Percentiles rank a stretch among this genome's conserved stretches.
phyloP scores from a whole-genome alignment of 1,140 invertebrate genomes.

The Maconellicoccus hirsutus region DNA sequence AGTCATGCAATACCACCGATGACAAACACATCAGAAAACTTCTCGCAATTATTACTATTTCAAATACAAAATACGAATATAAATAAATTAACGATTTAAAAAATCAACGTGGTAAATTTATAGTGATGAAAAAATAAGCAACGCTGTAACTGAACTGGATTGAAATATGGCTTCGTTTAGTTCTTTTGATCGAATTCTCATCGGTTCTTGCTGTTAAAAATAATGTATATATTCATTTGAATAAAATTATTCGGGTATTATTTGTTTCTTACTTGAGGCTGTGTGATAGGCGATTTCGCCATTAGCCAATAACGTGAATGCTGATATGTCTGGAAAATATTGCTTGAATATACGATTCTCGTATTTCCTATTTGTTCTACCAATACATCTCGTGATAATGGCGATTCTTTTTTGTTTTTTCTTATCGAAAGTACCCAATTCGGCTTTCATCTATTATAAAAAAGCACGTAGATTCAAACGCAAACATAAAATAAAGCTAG shows the following conservation, averaged over 20 bases:
- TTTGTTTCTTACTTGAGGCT: neutral
- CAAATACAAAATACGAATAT: too few relatives aligned
- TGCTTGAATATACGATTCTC: neutral
- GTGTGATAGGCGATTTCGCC: neutral
- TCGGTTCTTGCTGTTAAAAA: neutral
- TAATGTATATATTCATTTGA: neutral
- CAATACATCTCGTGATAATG: neutral
- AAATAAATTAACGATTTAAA: neutral
- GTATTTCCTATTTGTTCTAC: neutral
- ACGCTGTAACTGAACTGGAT: neutral
- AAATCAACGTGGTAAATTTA: neutral
- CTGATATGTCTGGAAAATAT: neutral
- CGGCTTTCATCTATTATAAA: neutral
- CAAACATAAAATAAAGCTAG: too few relatives aligned
- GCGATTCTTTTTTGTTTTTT: neutral
- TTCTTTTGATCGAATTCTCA: neutral
- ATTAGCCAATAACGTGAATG: neutral
- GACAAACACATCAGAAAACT: too few relatives aligned
- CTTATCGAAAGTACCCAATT: neutral
- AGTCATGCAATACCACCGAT: too few relatives aligned
- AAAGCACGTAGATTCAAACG: too few relatives aligned
- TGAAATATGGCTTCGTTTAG: neutral
- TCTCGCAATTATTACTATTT: too few relatives aligned
- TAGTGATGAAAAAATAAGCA: neutral
- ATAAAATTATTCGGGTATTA: too few relatives aligned